Conservation (phyloP, 2,113 vertebrate genomes). For the Crypturellus undulatus region DNA sequence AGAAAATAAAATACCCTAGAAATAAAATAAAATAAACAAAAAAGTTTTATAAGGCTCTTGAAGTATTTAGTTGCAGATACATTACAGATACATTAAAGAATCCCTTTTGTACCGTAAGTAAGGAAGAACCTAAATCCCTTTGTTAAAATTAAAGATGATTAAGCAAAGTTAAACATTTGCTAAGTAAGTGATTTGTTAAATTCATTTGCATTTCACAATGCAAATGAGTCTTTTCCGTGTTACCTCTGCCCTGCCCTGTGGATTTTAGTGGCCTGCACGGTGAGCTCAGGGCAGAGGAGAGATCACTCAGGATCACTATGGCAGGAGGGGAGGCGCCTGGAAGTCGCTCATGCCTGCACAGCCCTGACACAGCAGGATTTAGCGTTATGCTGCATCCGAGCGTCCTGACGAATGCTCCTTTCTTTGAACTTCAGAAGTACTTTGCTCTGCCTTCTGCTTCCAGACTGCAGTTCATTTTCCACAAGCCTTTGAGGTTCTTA, state of each 20-base stretch:
- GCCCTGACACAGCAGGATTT: background rate
- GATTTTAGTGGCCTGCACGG: accelerated
- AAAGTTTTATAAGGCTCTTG: background rate
- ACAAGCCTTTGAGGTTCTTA: background rate
- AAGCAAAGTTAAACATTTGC: background rate
- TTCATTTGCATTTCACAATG: background rate
- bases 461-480: background rate
- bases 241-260: accelerated
- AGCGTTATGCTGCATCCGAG: background rate
- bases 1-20: background rate
- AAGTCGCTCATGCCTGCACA: accelerated
- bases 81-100: background rate
- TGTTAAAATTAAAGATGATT: background rate
- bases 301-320: background rate
- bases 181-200: background rate
- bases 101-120: background rate
- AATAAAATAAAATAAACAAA: background rate
- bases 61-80: background rate
- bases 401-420: background rate
- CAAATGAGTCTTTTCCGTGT: background rate
- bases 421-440: background rate
- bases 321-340: background rate
- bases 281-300: background rate
- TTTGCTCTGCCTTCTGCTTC: background rate
- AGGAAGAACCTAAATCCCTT: background rate